Evolutionary conservation across 2,888 invertebrate species (phyloP), one percentile per base, ranked within the genome.

Genomic region (Epinotia brunnichana): DNA sequence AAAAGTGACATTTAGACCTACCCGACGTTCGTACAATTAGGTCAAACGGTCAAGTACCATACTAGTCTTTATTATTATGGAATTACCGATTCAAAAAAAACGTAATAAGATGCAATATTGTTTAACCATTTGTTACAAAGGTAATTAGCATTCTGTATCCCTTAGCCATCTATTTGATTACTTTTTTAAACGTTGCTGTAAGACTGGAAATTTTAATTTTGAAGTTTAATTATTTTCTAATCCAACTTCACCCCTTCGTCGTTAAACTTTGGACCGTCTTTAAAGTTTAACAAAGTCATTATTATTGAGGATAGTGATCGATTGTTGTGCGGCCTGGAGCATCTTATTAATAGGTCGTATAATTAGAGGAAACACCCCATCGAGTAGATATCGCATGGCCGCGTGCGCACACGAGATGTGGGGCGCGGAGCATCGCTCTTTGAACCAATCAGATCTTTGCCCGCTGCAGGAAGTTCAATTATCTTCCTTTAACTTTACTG

Each of bases 331-430:
- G 77, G 77, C 76, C 77, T 75, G 74, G 75, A 80, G 80, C 81
- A 79, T 86, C 86, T 88, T 91, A 91, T 91, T 92, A 92, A 92
- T 92, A 91, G 90, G 83, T 84, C 87, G 85, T 88, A 88, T 92
- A 92, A 93, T 92, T 91, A 91, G 87, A 92, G 92, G 92, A 92
- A 92, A 88, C 88, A 89, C 87, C 87, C 88, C 88, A 91, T 92
- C 89, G 88, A 87, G 84, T 81, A 83, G 63, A 59, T 68, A 69
- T 62, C 56, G 71, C 68, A 67, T 67, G 69, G 62, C 83, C 83
- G 84, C 81, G 80, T 83, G 84, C 83, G 79, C 80, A 63, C 73
- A 80, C 83, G 87, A 87, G 53, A 56, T 39, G 90, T 89, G 90
- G 91, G 89, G 86, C 87, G 83, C 86, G 85, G 85, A 84, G 76